A percentile compares a stretch with the other conserved stretches of the same genome.
Conservation (phyloP, 2,888 invertebrate genomes). For the Sericinus montela region DNA sequence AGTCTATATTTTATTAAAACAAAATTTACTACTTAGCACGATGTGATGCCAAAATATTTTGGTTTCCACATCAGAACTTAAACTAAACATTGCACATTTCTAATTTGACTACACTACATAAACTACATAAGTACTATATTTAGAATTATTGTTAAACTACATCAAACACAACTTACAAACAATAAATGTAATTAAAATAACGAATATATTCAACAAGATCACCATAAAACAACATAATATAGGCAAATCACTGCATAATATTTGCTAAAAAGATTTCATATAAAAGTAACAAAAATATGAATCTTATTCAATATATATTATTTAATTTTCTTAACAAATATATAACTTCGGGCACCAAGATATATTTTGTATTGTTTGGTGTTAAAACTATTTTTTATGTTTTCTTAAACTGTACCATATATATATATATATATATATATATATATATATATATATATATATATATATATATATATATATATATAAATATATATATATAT, state of each 20-base stretch:
- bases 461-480: too few relatives aligned
- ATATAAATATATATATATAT: too few relatives aligned
- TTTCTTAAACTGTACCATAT: too few relatives aligned
- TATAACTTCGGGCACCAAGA: background rate
- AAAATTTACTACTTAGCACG: slow-evolving; percentile 72
- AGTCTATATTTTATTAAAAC: slow-evolving; percentile 66
- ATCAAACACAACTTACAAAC: slow-evolving; percentile 8
- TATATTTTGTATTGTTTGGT: slow-evolving; percentile 10
- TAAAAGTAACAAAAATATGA: slow-evolving; percentile 15
- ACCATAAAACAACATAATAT: slow-evolving; percentile 3
- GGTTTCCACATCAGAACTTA: slow-evolving; percentile 60
- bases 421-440: too few relatives aligned
- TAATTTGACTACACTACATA: slow-evolving; percentile 39
- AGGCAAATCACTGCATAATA: slow-evolving; percentile 5
- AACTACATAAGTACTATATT: slow-evolving; percentile 11
- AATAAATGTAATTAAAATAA: slow-evolving; percentile 4
- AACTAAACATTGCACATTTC: slow-evolving; percentile 70
- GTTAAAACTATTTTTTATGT: slow-evolving; percentile 2
- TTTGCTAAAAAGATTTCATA: slow-evolving; percentile 5
- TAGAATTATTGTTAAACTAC: slow-evolving; percentile 6
- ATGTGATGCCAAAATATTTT: slow-evolving; percentile 67
- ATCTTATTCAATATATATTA: slow-evolving; percentile 10
- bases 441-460: too few relatives aligned
- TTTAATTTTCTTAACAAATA: slow-evolving; percentile 2
- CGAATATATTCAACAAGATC: slow-evolving; percentile 6